phyloP scores from a whole-genome alignment of 1,140 invertebrate genomes.

The Papilio machaon region DNA sequence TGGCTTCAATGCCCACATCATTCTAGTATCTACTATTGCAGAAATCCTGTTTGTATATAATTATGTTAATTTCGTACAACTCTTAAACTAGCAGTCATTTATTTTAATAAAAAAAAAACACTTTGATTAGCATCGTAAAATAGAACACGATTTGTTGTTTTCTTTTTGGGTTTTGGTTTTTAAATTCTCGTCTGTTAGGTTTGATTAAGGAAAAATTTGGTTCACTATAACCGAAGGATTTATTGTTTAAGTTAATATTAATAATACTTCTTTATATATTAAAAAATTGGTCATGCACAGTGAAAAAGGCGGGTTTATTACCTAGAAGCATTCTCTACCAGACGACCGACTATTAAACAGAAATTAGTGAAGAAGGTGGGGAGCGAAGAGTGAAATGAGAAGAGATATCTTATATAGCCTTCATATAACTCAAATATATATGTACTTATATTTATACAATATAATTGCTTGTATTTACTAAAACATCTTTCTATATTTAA shows the following conservation, averaged over 20 bases:
- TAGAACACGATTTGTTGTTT: background rate
- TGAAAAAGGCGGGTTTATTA: background rate
- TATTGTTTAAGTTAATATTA: background rate
- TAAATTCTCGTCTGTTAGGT: background rate
- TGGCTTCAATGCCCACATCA: no score
- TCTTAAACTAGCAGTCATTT: no score
- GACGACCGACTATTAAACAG: conserved; percentile 13
- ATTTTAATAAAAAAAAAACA: no score
- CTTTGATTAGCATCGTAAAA: no score
- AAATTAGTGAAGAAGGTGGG: background rate
- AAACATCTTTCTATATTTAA: background rate
- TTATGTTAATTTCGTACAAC: no score
- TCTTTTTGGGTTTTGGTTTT: background rate
- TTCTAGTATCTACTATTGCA: no score
- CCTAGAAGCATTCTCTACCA: conserved; percentile 12
- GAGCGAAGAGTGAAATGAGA: background rate
- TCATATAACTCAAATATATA: background rate
- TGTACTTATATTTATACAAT: conserved; percentile 5
- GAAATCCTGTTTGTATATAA: no score
- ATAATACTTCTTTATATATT: conserved; percentile 9
- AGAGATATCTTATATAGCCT: background rate
- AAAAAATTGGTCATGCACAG: conserved; percentile 20
- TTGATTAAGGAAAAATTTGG: background rate
- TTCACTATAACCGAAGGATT: background rate
- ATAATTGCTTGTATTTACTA: conserved; percentile 6